Base-by-base conservation (phyloP, 2,888 invertebrate genomes). In the Phengaris alcon region DNA sequence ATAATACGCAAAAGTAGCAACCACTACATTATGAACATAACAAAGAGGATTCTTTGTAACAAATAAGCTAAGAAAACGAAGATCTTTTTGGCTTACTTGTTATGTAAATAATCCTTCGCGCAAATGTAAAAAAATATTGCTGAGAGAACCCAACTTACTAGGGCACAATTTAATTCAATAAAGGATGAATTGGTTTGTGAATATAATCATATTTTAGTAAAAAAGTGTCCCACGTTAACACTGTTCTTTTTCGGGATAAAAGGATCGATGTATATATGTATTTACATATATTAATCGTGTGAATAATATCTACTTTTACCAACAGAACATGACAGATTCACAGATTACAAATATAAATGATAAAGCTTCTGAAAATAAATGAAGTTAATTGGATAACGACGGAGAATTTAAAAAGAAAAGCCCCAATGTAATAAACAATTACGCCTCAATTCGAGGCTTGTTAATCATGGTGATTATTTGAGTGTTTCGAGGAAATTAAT, bases 391-490 rank as follows among this genome's bases (percentile, higher is more conserved):
- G 64, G 64, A 64, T 35, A 64, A 35, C 35, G 64, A 64, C 64
- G 64, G 12, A 44, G 64, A 9, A 55, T 51, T 73, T 54, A 22
- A 54, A 73, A 51, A 73, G 70, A 70, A 70, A 15, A 70, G 70
- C 51, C 15, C 48, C 70, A 48, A 64, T 35, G 13, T 12, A 12
- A 52, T 52, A 52, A 59, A 64, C 35, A 64, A 64, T 64, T 64
- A 64, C 35, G 35, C 64, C 64, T 64, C 35, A 52, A 72, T 52
- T 72, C 48, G 72, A 10, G 35, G 35, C 72, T 72, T 22, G 72
- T 72, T 51, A 22, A 51, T 72, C 52, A 22, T 72, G 72, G 54
- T 35, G 54, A 72, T 72, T 72, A 72, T 72, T 46, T 68, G 44
- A 68, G 68, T 68, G 46, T 13, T 72, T 54, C 52, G 54, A 10